Evolutionary conservation across 2,888 invertebrate species (phyloP).

Genomic region (Catocala nupta): DNA sequence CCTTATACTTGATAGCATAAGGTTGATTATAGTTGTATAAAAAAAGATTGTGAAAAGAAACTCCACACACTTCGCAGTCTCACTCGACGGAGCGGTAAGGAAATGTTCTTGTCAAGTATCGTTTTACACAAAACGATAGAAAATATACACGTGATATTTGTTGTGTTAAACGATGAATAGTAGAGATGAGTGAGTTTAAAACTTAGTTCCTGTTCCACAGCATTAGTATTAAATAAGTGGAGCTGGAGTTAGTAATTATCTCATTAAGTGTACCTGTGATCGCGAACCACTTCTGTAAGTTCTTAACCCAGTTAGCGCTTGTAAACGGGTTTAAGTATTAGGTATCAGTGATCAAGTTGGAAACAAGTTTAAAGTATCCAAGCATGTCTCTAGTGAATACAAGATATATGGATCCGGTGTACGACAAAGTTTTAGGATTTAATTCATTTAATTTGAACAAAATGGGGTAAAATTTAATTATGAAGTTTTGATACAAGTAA

Average conservation of each 20-base stretch:
- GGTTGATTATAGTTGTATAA: slow-evolving; percentile 1
- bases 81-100: slow-evolving; percentile 53
- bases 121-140: slow-evolving; percentile 36
- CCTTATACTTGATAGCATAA: slow-evolving; percentile 4
- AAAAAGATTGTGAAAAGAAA: slow-evolving; percentile 20
- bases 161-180: not conserved
- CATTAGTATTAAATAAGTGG: slow-evolving; percentile 11
- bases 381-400: slow-evolving; percentile 6
- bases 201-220: not conserved
- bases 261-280: slow-evolving; percentile 28
- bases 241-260: slow-evolving; percentile 20
- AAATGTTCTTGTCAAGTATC: slow-evolving; percentile 55
- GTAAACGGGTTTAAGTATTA: slow-evolving; percentile 22
- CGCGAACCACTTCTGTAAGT: slow-evolving; percentile 23
- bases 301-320: slow-evolving; percentile 21
- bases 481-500: no score
- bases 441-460: not conserved
- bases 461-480: no score
- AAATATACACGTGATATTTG: slow-evolving; percentile 2
- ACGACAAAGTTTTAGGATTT: not conserved
- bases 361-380: slow-evolving; percentile 1
- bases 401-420: not conserved
- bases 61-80: slow-evolving; percentile 53
- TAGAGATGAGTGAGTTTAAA: no score
- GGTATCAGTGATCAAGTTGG: slow-evolving; percentile 19